These are phyloP conservation scores for Leptopilina boulardi DNA, from an alignment of 1,140 invertebrate species.

Conservation along the genomic window DNA sequence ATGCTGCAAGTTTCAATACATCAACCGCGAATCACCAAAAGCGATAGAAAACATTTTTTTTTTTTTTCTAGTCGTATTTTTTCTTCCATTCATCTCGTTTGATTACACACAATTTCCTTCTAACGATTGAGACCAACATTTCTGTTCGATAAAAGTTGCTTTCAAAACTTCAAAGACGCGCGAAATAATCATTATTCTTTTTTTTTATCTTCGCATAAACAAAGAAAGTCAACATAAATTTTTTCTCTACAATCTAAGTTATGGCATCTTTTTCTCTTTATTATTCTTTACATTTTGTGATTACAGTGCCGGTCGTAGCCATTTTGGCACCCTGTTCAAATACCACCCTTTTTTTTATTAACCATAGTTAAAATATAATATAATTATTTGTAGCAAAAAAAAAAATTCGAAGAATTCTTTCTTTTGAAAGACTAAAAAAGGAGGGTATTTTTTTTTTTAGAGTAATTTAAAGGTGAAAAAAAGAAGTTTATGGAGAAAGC, in stretches of 20 bases:
- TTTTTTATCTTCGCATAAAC: no score
- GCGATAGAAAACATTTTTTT: not conserved
- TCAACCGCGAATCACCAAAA: constrained; percentile 23
- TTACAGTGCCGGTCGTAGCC: no score
- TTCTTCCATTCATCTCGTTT: not conserved
- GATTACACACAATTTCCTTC: not conserved
- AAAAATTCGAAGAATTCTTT: no score
- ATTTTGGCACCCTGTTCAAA: no score
- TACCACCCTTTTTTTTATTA: no score
- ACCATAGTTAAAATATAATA: no score
- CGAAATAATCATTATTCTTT: not conserved
- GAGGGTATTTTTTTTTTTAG: no score
- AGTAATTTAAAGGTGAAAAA: no score
- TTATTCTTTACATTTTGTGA: no score
- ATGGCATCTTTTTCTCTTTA: constrained; percentile 24
- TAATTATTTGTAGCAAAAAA: no score
- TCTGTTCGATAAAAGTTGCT: not conserved
- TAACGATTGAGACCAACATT: not conserved
- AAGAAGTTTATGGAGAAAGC: constrained; percentile 44
- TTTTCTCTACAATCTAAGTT: no score
- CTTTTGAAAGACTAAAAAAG: constrained; percentile 36
- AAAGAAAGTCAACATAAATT: no score
- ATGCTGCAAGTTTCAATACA: not conserved
- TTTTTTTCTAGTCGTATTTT: not conserved
- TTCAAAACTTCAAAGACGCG: not conserved